phyloP scores from a whole-genome alignment of 2,113 vertebrate species.

The Rousettus leschenaultii region DNA sequence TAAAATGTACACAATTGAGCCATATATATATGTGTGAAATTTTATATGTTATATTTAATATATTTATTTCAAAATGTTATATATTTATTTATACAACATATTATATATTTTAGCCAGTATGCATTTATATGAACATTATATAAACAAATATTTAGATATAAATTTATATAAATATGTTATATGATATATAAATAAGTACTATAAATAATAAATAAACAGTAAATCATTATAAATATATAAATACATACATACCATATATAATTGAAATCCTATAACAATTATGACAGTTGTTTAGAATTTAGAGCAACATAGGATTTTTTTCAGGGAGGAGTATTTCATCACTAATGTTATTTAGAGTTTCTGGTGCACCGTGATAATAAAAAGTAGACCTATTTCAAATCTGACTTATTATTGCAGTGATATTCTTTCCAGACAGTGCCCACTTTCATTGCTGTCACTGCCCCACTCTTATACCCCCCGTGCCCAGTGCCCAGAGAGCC shows the following conservation, averaged over 20 bases:
- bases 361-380: background rate
- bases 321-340: background rate
- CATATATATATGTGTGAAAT: background rate
- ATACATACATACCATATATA: background rate
- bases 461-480: rapidly evolving
- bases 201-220: background rate
- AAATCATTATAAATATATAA: background rate
- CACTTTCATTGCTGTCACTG: background rate
- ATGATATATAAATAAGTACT: background rate
- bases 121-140: background rate
- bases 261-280: background rate
- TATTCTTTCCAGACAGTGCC: background rate
- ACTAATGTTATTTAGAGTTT: background rate
- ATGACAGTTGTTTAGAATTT: background rate
- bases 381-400: background rate
- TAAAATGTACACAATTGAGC: background rate
- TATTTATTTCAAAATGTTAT: background rate
- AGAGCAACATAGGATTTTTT: background rate
- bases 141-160: background rate
- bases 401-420: background rate
- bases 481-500: background rate
- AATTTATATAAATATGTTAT: background rate
- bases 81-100: background rate
- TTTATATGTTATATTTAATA: background rate
- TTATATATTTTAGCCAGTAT: background rate